These are phyloP conservation scores for Danio kyathit DNA, from an alignment of 2,797 vertebrate species.

Conservation along the genomic window DNA sequence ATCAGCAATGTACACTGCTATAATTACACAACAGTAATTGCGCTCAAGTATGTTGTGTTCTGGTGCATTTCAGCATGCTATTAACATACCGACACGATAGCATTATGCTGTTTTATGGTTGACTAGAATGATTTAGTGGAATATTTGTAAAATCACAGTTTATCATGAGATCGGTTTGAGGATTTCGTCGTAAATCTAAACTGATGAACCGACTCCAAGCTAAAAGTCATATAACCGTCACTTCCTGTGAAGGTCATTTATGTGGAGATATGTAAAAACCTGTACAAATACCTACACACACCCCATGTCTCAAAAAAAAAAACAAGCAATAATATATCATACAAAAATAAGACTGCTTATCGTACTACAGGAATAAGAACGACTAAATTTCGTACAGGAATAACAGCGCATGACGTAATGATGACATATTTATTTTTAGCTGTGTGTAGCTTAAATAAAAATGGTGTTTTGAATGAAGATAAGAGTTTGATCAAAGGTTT, in stretches of 20 bases:
- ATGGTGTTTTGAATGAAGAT: too few relatives aligned
- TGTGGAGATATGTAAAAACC: background rate
- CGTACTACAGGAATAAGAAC: too few relatives aligned
- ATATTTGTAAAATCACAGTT: constrained; percentile 77
- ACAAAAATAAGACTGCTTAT: too few relatives aligned
- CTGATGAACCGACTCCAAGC: constrained; percentile 44
- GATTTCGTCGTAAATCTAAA: constrained; percentile 71
- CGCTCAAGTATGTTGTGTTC: constrained; percentile 70
- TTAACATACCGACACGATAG: constrained; percentile 74
- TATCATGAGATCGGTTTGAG: constrained; percentile 75
- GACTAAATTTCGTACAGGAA: too few relatives aligned
- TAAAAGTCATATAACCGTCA: background rate
- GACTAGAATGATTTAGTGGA: constrained; percentile 76
- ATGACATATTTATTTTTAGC: too few relatives aligned
- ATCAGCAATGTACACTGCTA: constrained; percentile 72
- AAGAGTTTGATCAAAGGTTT: too few relatives aligned
- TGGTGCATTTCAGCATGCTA: constrained; percentile 66
- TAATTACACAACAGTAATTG: constrained; percentile 72
- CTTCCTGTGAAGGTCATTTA: background rate
- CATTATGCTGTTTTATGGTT: constrained; percentile 77
- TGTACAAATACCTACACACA: too few relatives aligned
- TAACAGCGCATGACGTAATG: too few relatives aligned
- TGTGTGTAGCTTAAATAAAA: too few relatives aligned
- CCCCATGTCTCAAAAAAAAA: too few relatives aligned
- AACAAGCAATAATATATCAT: too few relatives aligned